Base-by-base conservation (phyloP, 2,113 vertebrate species). In the Chascanopsetta lugubris region DNA sequence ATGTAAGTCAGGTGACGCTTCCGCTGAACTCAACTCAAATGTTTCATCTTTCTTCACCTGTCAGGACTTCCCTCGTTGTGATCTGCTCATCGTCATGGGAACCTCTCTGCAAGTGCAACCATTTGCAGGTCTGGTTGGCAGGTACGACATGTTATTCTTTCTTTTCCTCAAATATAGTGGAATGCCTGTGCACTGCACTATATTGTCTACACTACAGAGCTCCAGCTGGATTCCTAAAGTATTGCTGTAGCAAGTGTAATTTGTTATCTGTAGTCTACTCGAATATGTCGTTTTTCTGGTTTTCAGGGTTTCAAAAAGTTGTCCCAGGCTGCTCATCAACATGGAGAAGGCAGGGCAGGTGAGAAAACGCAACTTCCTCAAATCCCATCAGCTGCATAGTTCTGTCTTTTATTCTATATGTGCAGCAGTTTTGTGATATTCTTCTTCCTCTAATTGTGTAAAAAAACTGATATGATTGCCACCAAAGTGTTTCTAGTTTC, bases 41-140 rank as follows among this genome's bases (percentile, higher is more conserved):
- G 13, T 43, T 3, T 0, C 32, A 6, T 51, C 29, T 29, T 4
- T 49, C n/a, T 68, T 65, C 42, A 6, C 38, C 26, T 34, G 6
- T 0, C 61, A 98, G 96, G 96, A 98, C 83, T 98, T 96, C 71
- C 91, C 86, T 18, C 90, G 89, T 1, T 94, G 93, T 21, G 96
- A 97, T 72, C 92, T 97, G n/a, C 94, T 97, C 58, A 91, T 98
- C 67, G 53, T 98, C 79, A 94, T 98, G 96, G 96, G 95, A 22
- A 97, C 96, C 1, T 96, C 95, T 4, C 91, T 98, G 51, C 94
- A 96, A 74, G 96, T 98, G 42, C 96, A 98, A 51, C 96, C 96
- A 8, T 97, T 97, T 27, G 95, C 96, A 0, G 93, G 95, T 58
- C 93, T 98, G 8, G 87, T 96, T 36, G 69, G 91, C 93, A 96